A percentile compares a stretch with the other conserved stretches of the same genome.
Evolutionary conservation across 2,888 invertebrate species (phyloP).

Genomic region (Idaea biselata): DNA sequence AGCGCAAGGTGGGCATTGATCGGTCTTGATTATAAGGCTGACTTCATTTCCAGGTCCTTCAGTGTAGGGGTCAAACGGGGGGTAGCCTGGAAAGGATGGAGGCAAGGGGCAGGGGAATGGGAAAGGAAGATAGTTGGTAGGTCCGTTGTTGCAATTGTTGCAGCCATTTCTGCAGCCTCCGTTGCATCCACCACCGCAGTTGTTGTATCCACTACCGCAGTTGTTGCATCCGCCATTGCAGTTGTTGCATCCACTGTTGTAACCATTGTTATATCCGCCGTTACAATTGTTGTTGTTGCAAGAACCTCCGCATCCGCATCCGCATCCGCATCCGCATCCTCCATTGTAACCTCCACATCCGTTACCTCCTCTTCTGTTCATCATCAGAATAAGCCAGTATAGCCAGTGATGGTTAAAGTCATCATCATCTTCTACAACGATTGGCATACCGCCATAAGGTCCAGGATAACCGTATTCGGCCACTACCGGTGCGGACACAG

Average conservation of each 20-base stretch:
- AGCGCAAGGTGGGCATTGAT: background rate
- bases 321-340: slow-evolving; percentile 12
- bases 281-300: slow-evolving; percentile 22
- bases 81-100: background rate
- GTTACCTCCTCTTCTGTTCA: slow-evolving; percentile 33
- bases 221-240: slow-evolving; percentile 32
- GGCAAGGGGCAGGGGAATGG: slow-evolving; percentile 3
- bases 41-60: slow-evolving; percentile 1
- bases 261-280: slow-evolving; percentile 28
- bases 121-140: slow-evolving; percentile 6
- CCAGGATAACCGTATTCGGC: slow-evolving; percentile 19
- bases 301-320: slow-evolving; percentile 26
- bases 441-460: slow-evolving; percentile 35
- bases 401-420: slow-evolving; percentile 39
- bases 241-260: slow-evolving; percentile 28
- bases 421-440: slow-evolving; percentile 39
- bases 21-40: background rate
- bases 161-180: slow-evolving; percentile 22
- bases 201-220: slow-evolving; percentile 21
- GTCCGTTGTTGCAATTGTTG: slow-evolving; percentile 14
- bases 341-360: slow-evolving; percentile 19
- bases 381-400: slow-evolving; percentile 50
- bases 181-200: slow-evolving; percentile 28
- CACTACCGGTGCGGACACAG: slow-evolving; percentile 15
- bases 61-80: background rate